Conservation (phyloP, 2,888 invertebrate species). For the Lottia scabra region DNA sequence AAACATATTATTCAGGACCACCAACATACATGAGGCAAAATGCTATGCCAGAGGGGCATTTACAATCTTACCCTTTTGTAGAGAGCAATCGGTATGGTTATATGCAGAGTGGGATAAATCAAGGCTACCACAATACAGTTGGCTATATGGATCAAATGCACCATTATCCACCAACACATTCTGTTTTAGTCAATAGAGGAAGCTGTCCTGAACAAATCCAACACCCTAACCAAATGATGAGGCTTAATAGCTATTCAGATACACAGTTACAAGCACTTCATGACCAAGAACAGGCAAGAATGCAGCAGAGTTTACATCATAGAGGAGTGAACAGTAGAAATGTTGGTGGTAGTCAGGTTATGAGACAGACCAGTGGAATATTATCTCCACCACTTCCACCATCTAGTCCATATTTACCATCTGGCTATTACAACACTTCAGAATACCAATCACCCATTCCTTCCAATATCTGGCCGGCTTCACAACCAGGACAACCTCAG, state of each 20-base stretch:
- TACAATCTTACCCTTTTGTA: neutral
- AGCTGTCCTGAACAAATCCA: neutral
- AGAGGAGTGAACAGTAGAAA: neutral
- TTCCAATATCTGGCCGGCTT: too few relatives aligned
- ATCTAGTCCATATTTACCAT: neutral
- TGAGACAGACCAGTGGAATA: neutral
- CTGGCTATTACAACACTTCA: neutral
- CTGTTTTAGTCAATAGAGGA: too few relatives aligned
- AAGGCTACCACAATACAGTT: neutral
- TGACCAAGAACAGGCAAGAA: conserved; percentile 13
- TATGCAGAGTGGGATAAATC: neutral
- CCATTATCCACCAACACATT: too few relatives aligned
- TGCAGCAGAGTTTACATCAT: neutral
- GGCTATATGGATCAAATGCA: neutral
- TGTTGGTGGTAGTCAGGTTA: too few relatives aligned
- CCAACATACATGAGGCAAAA: neutral
- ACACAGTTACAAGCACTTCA: conserved; percentile 72
- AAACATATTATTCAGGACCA: neutral
- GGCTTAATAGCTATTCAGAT: conserved; percentile 74
- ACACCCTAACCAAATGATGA: conserved; percentile 67
- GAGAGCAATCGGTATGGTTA: neutral
- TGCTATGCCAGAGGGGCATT: neutral
- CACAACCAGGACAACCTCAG: too few relatives aligned
- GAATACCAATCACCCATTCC: neutral
- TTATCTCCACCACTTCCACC: neutral